These are phyloP conservation scores for Pegea sp. DNA, from an alignment of 23 tunicate genomes.

Conservation along the genomic window DNA sequence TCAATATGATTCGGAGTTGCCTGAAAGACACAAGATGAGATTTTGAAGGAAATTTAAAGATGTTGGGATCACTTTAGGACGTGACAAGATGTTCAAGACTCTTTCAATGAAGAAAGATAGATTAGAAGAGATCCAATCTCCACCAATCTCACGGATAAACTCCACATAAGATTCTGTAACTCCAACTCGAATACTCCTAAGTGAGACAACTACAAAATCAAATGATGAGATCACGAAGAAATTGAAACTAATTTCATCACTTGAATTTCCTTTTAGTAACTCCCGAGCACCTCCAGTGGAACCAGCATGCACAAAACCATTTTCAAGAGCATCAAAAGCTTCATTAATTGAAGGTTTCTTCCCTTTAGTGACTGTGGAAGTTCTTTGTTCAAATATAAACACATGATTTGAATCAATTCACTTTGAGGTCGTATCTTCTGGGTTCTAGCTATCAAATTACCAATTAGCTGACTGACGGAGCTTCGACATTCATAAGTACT, in stretches of 20 bases:
- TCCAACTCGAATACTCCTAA: constrained; percentile 54
- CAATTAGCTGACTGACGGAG: constrained; percentile 57
- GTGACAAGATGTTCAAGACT: constrained; percentile 53
- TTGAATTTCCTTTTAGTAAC: constrained; percentile 21
- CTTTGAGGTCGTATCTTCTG: constrained; percentile 26
- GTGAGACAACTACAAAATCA: constrained; percentile 8
- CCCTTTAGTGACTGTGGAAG: constrained; percentile 34
- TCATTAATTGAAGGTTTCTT: constrained; percentile 67
- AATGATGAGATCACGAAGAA: not conserved
- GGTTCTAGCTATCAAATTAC: constrained; percentile 42
- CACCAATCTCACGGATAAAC: constrained; percentile 48
- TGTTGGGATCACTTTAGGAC: constrained; percentile 40
- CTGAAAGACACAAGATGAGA: constrained; percentile 2
- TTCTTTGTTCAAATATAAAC: not conserved
- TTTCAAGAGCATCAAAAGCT: constrained; percentile 20
- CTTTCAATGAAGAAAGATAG: constrained; percentile 39
- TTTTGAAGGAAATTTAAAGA: not conserved
- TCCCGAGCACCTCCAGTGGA: constrained; percentile 46
- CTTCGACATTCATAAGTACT: constrained; percentile 66
- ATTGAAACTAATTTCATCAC: constrained; percentile 6
- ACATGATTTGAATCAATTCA: no score
- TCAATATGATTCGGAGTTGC: constrained; percentile 74
- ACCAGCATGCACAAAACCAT: constrained; percentile 69
- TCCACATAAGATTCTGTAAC: constrained; percentile 81
- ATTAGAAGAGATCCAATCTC: constrained; percentile 63